Base-by-base conservation (phyloP, 2,113 vertebrate genomes). In the Oenanthe melanoleuca region DNA sequence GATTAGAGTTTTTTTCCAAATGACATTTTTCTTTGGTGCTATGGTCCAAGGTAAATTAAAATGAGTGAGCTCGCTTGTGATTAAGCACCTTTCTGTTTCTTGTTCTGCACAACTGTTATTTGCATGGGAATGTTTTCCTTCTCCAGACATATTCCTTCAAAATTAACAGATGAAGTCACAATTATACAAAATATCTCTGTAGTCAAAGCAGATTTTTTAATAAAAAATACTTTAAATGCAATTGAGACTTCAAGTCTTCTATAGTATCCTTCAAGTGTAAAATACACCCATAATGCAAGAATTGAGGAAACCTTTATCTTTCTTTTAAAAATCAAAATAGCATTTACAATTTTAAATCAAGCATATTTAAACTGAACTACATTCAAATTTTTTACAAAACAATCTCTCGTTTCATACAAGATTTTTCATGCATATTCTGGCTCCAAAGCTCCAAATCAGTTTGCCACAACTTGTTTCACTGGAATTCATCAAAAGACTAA, bases 391-490 rank as follows among this genome's bases (percentile, higher is more conserved):
- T 92, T 97, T 50, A 94, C 6, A 8, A 96, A 96, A 89, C 19
- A 42, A 80, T 63, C 86, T 77, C 83, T 82, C 80, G 86, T 97
- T 95, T 77, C 72, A 86, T 71, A 95, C 97, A 97, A 90, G 95
- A 91, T 81, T 88, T 96, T 94, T 96, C 92, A 83, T 89, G 96
- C 79, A 95, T 83, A 93, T 93, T 86, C 80, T 49, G 95, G 94
- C 96, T 92, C 77, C 82, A 88, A 78, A 93, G 86, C 92, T 83
- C 74, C 6, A 87, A 74, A 77, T 96, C 86, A 80, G 92, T 96
- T 97, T 74, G 97, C 97, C 96, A 95, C 61, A 73, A 97, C 97
- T 96, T 96, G 97, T 97, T 93, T 97, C 92, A 81, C 89, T 95
- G 96, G 94, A 97, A 94, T 86, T 93, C 84, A 93, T 92, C 70